phyloP scores from a whole-genome alignment of 2,113 vertebrate species.

The Thunnus thynnus region DNA sequence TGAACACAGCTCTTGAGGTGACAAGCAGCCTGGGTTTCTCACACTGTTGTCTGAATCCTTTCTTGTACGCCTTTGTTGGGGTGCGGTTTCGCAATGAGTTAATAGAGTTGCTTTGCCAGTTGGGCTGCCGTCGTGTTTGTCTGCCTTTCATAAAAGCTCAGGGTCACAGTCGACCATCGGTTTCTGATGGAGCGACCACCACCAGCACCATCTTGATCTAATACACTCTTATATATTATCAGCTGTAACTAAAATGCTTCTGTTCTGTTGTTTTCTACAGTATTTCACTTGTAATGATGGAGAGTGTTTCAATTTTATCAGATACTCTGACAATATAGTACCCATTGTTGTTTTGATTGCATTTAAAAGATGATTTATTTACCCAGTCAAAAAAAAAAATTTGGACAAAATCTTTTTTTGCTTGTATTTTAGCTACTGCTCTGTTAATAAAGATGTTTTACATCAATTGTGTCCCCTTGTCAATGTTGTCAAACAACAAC shows the following conservation, averaged over 20 bases:
- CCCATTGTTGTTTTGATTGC: slow-evolving; percentile 2
- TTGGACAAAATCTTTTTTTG: slow-evolving; percentile 11
- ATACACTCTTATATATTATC: neutral
- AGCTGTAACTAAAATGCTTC: neutral
- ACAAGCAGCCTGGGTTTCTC: slow-evolving; percentile 87
- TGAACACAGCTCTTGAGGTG: slow-evolving; percentile 75
- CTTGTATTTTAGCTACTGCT: slow-evolving; percentile 43
- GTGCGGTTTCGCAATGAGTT: slow-evolving; percentile 91
- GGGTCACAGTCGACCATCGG: slow-evolving; percentile 32
- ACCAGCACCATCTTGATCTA: slow-evolving; percentile 53
- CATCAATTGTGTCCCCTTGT: slow-evolving; percentile 22
- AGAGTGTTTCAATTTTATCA: neutral
- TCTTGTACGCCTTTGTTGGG: slow-evolving; percentile 93
- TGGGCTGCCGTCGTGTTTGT: slow-evolving; percentile 80
- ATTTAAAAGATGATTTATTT: slow-evolving; percentile 53
- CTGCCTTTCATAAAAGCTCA: slow-evolving; percentile 65
- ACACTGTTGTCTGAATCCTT: slow-evolving; percentile 93
- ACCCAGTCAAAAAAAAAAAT: neutral
- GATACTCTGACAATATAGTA: slow-evolving; percentile 28
- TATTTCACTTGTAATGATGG: neutral
- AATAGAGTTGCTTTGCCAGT: slow-evolving; percentile 83
- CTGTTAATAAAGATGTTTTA: slow-evolving; percentile 64
- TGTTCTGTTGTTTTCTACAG: neutral
- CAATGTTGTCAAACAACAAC: slow-evolving; percentile 49
- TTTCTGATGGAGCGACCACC: slow-evolving; percentile 55